Evolutionary conservation across 1,140 invertebrate genomes (phyloP), one percentile per base, ranked within the genome.

Genomic region (Diabrotica undecimpunctata): DNA sequence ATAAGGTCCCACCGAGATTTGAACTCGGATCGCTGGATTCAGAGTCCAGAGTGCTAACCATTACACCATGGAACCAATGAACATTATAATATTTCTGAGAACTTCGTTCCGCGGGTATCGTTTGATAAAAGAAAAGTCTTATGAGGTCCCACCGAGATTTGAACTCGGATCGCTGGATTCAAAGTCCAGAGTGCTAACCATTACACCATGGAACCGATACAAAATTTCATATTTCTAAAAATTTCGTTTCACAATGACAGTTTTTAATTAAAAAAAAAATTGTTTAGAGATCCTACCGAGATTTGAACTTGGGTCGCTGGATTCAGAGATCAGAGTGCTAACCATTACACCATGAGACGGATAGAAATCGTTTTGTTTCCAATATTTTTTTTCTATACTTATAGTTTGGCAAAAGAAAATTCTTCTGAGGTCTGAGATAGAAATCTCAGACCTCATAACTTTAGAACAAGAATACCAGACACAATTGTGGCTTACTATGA

Each of bases 21-120:
- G 72, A 74, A 74, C 71, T 74, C 71, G 70, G 72, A 74, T 74
- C 71, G 70, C 72, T 72, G 71, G 71, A 72, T 72, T 74, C 72
- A 72, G 71, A 72, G 72, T 72, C 72, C 72, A 74, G 72, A 74
- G 72, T 72, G 72, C 72, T 74, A 74, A 74, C 72, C 72, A 72
- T 74, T 74, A 74, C 72, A 74, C 72, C 72, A 74, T 60, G 39
- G 58, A 25, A 25, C 25, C 25, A 4, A 25, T 4, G 25, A 72
- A 75, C 71, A 74, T 71, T 75, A 72, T 72, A 75, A 25, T 25
- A 25, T 25, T 2, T 4, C 25, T 25, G 25, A 25, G 25, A 25
- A 25, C 25, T 25, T 25, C 25, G 25, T 25, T 25, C 4, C 25
- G 25, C 1, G 4, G 25, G 25, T 25, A 25, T 25, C 25, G 25